Evolutionary conservation across 2,797 vertebrate genomes (phyloP).

Genomic region (Scarus forsteni): DNA sequence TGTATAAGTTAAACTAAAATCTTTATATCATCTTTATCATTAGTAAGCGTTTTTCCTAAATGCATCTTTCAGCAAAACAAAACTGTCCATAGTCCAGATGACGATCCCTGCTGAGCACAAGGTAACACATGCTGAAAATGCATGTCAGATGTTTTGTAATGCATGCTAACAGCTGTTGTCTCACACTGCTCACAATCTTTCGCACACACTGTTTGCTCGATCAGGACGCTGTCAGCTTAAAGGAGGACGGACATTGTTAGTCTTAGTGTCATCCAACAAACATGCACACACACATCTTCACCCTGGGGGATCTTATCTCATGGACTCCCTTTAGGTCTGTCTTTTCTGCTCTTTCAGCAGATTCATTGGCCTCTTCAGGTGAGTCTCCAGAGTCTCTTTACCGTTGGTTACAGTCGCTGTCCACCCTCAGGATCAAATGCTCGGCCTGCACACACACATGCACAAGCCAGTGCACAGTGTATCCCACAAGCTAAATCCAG

Average conservation of each 20-base stretch:
- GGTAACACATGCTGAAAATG: conserved; percentile 13
- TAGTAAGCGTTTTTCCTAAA: too few relatives aligned
- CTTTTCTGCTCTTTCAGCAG: conserved; percentile 54
- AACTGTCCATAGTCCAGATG: too few relatives aligned
- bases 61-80: too few relatives aligned
- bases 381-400: conserved; percentile 74
- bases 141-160: not conserved
- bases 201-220: conserved; percentile 34
- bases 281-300: conserved; percentile 29
- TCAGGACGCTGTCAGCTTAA: conserved; percentile 52
- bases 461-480: conserved; percentile 1
- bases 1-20: too few relatives aligned
- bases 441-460: conserved; percentile 9
- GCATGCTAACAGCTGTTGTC: not conserved
- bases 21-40: too few relatives aligned
- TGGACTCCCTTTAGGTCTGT: conserved; percentile 57
- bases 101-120: too few relatives aligned
- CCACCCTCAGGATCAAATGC: conserved; percentile 50
- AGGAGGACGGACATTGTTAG: conserved; percentile 57
- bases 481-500: not conserved
- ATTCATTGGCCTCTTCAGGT: conserved; percentile 61
- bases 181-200: conserved; percentile 14
- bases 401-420: conserved; percentile 56
- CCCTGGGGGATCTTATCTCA: conserved; percentile 65
- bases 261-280: not conserved